Percentiles rank a stretch among this genome's conserved stretches.
These are phyloP conservation scores for Scopus umbretta DNA, from an alignment of 2,113 vertebrate genomes.

Conservation along the genomic window DNA sequence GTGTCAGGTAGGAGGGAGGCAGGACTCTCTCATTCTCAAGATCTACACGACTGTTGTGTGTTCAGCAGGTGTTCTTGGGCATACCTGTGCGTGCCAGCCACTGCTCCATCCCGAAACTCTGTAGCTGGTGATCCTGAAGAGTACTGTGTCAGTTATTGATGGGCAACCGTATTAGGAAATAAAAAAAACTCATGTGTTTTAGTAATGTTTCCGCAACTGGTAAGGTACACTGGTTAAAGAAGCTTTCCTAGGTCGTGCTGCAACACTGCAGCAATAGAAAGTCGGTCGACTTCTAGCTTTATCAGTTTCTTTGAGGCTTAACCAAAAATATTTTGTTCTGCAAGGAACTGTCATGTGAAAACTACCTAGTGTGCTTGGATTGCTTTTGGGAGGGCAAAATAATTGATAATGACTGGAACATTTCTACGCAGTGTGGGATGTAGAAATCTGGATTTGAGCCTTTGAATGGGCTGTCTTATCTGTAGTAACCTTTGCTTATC, in stretches of 20 bases:
- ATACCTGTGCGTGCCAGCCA: not conserved
- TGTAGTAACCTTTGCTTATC: not conserved
- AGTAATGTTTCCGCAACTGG: not conserved
- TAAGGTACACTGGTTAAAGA: not conserved
- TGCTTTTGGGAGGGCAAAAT: not conserved
- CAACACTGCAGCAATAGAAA: not conserved
- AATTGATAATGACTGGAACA: fast-evolving
- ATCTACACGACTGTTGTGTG: not conserved
- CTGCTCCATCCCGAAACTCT: not conserved
- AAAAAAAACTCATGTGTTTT: not conserved
- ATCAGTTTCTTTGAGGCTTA: not conserved
- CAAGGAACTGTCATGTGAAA: not conserved
- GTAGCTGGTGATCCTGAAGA: not conserved
- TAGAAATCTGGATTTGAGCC: not conserved
- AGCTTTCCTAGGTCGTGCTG: not conserved
- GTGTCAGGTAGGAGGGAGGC: not conserved
- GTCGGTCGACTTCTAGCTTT: not conserved
- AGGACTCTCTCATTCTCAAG: fast-evolving
- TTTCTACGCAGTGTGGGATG: not conserved
- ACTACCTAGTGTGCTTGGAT: not conserved
- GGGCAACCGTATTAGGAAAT: not conserved
- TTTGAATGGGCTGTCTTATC: not conserved
- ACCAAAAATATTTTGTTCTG: not conserved
- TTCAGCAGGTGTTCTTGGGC: not conserved
- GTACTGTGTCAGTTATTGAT: not conserved